Base-by-base conservation (phyloP, 2,113 vertebrate species). In the Datnioides undecimradiatus region DNA sequence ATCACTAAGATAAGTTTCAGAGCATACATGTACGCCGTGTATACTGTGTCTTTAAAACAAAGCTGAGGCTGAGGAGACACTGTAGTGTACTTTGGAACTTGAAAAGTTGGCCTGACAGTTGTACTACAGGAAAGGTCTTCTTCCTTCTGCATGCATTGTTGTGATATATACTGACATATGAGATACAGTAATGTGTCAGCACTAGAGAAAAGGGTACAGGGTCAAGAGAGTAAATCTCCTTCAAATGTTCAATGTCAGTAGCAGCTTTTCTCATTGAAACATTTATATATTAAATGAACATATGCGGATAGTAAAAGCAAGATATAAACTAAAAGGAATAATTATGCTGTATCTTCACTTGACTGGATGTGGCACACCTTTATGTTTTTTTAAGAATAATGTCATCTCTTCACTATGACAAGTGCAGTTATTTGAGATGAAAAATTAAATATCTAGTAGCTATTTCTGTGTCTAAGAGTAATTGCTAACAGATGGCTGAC, bases 401-500 rank as follows among this genome's bases (percentile, higher is more conserved):
- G 6, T 29, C 23, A 12, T 46, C 2, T 64, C 45, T 36, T 59
- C 52, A 33, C 31, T 27, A 8, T 33, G 25, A 43, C 10, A 12
- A 36, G 41, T 29, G 27, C 33, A 23, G 4, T 17, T 41, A 9
- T 72, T 29, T 29, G 5, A 52, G 38, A 5, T n/a, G 14, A 43
- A 9, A 25, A 51, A 60, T 23, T 1, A 1, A 25, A 29, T n/a
- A 1, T 45, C 27, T 46, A 1, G 38, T 57, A 12, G 12, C 17
- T 58, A 27, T 75, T 66, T 69, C 16, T 58, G n/a, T 51, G 10
- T 68, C 13, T 29, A 4, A 27, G 38, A 59, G 19, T 65, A 73
- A 46, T 71, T 29, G 29, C 13, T 17, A 54, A 78, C 73, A 87
- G 73, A 70, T 67, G 31, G 69, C 25, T 70, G 73, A 75, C 51